Conservation (phyloP, 2,113 vertebrate genomes). For the Urocynchramus pylzowi region DNA sequence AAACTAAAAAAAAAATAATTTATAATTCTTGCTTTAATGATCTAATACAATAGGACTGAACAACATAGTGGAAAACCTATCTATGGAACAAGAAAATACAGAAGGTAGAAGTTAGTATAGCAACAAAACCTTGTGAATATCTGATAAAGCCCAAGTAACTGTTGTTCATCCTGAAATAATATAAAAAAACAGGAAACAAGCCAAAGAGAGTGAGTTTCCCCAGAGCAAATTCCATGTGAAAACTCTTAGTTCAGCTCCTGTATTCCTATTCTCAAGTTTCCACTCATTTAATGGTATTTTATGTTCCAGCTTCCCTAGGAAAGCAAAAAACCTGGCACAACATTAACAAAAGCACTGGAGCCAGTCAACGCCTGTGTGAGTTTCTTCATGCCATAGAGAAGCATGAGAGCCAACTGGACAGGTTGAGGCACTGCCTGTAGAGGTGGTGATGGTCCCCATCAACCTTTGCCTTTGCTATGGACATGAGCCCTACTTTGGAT, state of each 20-base stretch:
- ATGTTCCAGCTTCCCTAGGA: neutral
- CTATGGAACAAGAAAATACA: neutral
- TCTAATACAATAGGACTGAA: neutral
- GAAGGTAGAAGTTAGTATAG: neutral
- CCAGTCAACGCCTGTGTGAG: neutral
- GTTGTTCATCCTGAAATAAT: neutral
- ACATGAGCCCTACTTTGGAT: neutral
- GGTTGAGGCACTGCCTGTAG: neutral
- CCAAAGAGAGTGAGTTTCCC: neutral
- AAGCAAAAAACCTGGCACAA: neutral
- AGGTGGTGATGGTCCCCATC: neutral
- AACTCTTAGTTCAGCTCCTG: neutral
- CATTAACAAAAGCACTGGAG: neutral
- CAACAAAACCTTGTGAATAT: neutral
- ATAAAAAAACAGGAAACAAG: neutral
- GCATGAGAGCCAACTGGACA: neutral
- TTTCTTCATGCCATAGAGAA: rapidly evolving
- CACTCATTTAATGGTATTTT: neutral
- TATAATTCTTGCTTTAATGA: neutral
- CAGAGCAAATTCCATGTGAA: neutral
- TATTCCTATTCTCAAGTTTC: neutral
- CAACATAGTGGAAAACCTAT: neutral
- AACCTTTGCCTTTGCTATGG: neutral
- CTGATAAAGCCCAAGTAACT: neutral
- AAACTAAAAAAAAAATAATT: neutral